Conservation (phyloP, 2,797 vertebrate species). For the Lacerta viridis region DNA sequence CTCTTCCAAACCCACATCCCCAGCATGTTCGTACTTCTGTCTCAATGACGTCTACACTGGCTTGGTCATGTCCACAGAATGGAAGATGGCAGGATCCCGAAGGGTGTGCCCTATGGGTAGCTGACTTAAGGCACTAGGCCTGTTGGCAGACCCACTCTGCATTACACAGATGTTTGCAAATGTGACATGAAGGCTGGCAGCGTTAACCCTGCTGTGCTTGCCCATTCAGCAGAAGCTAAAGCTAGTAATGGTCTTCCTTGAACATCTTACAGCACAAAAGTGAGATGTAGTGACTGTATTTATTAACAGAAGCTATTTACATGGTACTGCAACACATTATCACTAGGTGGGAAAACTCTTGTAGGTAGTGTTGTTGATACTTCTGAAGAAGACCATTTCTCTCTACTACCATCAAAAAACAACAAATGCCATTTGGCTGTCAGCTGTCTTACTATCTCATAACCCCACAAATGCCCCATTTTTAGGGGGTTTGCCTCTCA, state of each 20-base stretch:
- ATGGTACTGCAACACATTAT: background rate
- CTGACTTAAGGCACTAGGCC: no score
- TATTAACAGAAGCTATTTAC: background rate
- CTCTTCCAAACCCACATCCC: no score
- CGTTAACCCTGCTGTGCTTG: background rate
- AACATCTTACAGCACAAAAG: background rate
- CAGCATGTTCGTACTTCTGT: no score
- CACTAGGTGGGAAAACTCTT: background rate
- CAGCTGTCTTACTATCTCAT: background rate
- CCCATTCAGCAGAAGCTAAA: background rate
- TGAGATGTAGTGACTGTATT: background rate
- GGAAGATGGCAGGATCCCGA: no score
- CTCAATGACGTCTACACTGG: no score
- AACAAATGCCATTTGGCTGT: background rate
- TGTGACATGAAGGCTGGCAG: no score
- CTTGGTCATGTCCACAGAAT: no score
- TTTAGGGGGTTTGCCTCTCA: background rate
- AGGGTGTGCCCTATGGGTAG: no score
- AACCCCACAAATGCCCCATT: background rate
- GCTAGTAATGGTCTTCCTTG: background rate
- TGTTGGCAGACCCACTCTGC: no score
- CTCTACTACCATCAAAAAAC: background rate
- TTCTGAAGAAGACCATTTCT: background rate
- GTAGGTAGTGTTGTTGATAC: background rate
- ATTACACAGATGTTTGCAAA: background rate